phyloP scores from a whole-genome alignment of 2,797 vertebrate genomes.

The Otus scops region DNA sequence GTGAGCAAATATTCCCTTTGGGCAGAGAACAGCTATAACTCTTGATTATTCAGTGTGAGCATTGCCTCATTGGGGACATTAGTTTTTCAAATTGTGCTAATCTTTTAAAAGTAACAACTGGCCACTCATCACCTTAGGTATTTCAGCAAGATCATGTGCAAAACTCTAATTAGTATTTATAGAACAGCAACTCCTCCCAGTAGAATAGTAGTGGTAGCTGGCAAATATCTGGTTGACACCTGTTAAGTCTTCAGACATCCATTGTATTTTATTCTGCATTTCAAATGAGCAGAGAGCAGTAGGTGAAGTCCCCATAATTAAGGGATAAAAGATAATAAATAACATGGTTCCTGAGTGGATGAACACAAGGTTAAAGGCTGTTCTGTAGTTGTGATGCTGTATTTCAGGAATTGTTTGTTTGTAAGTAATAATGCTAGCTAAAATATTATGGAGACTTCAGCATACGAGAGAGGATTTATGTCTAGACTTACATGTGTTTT shows the following conservation, averaged over 20 bases:
- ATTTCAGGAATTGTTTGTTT: conserved; percentile 6
- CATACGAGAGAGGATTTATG: conserved; percentile 16
- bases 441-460: conserved; percentile 23
- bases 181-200: conserved; percentile 67
- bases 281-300: conserved; percentile 56
- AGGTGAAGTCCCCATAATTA: conserved; percentile 59
- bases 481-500: conserved; percentile 41
- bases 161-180: conserved; percentile 76
- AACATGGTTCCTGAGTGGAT: conserved; percentile 31
- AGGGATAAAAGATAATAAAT: conserved; percentile 61
- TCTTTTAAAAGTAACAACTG: conserved; percentile 77
- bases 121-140: conserved; percentile 75
- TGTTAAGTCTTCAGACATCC: conserved; percentile 65
- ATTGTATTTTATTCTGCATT: conserved; percentile 64
- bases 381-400: neutral
- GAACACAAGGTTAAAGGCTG: conserved; percentile 35
- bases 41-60: conserved; percentile 73
- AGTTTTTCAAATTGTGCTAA: conserved; percentile 73
- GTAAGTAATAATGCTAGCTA: conserved; percentile 7
- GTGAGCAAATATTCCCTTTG: conserved; percentile 70
- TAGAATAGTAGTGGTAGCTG: conserved; percentile 56
- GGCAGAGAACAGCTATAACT: conserved; percentile 67
- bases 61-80: conserved; percentile 72
- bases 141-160: conserved; percentile 71
- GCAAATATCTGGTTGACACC: conserved; percentile 67